Conservation (phyloP, 2,797 vertebrate species). For the Megalops cyprinoides region DNA sequence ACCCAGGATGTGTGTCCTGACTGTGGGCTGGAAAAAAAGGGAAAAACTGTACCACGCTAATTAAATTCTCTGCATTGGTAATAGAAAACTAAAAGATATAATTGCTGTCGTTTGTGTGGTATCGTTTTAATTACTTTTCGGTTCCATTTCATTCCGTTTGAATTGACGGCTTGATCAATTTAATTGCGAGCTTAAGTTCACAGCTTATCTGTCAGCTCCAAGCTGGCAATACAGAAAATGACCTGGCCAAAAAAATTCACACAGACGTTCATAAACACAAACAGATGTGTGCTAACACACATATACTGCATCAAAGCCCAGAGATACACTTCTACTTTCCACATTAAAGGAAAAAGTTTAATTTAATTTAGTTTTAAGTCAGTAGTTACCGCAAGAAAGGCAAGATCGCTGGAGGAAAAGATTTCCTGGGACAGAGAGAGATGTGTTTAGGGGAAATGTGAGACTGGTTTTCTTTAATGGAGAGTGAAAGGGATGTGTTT, state of each 20-base stretch:
- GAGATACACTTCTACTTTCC: background rate
- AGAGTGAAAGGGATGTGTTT: too few species aligned
- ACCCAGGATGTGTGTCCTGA: background rate
- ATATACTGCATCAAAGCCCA: background rate
- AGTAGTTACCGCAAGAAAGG: too few species aligned
- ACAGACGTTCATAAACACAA: slow-evolving; percentile 38
- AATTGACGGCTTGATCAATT: slow-evolving; percentile 80
- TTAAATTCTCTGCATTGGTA: slow-evolving; percentile 74
- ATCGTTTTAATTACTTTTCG: slow-evolving; percentile 82
- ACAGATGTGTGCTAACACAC: slow-evolving; percentile 23
- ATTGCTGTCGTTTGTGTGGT: slow-evolving; percentile 74
- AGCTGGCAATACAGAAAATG: slow-evolving; percentile 69
- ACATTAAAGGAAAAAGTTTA: too few species aligned
- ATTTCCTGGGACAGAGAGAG: too few species aligned
- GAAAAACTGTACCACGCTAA: slow-evolving; percentile 66
- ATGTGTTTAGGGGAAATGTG: too few species aligned
- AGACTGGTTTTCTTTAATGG: too few species aligned
- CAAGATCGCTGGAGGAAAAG: too few species aligned
- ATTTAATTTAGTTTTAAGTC: too few species aligned
- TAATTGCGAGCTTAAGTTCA: slow-evolving; percentile 77
- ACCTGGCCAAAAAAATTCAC: slow-evolving; percentile 62
- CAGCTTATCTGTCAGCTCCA: slow-evolving; percentile 75
- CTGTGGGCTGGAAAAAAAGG: slow-evolving; percentile 29
- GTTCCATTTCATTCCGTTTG: slow-evolving; percentile 83
- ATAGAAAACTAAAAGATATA: slow-evolving; percentile 78